These are phyloP conservation scores for Charanyca ferruginea DNA, from an alignment of 2,888 invertebrate genomes.

Conservation along the genomic window DNA sequence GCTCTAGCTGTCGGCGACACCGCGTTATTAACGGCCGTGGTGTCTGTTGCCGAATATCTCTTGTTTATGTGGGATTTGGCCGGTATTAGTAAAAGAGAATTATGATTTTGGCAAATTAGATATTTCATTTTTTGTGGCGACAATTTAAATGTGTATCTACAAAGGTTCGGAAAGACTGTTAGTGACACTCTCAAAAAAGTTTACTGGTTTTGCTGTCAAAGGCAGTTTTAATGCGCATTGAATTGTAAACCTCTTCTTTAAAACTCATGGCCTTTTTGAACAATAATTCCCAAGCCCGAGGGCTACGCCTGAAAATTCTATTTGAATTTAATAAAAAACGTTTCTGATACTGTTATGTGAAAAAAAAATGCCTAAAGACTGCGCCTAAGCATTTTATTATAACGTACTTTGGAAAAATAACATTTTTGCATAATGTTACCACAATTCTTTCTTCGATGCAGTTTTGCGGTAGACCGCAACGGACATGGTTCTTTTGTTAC, in stretches of 20 bases:
- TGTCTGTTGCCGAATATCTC: conserved; percentile 59
- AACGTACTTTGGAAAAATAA: conserved; percentile 25
- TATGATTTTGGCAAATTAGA: not conserved
- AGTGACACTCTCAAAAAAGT: not conserved
- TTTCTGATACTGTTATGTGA: not conserved
- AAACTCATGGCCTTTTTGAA: conserved; percentile 10
- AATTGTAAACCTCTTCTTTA: conserved; percentile 19
- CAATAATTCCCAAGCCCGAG: conserved; percentile 1
- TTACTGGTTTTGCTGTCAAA: conserved; percentile 28
- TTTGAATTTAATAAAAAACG: too few relatives aligned
- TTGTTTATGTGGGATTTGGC: conserved; percentile 51
- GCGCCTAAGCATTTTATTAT: conserved; percentile 9
- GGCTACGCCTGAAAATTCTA: not conserved
- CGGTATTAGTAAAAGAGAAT: conserved; percentile 15
- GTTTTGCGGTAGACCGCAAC: conserved; percentile 24
- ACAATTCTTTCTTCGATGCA: conserved; percentile 29
- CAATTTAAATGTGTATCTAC: not conserved
- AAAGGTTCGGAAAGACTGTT: conserved; percentile 1
- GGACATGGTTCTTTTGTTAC: conserved; percentile 44
- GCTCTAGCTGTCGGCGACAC: conserved; percentile 77
- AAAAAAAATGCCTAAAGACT: conserved; percentile 13
- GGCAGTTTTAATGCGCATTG: conserved; percentile 15
- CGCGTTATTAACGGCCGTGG: conserved; percentile 77
- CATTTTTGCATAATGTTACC: conserved; percentile 24
- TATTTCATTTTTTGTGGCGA: not conserved